Evolutionary conservation across 2,888 invertebrate genomes (phyloP).

Genomic region (Chrysolina oricalcia): DNA sequence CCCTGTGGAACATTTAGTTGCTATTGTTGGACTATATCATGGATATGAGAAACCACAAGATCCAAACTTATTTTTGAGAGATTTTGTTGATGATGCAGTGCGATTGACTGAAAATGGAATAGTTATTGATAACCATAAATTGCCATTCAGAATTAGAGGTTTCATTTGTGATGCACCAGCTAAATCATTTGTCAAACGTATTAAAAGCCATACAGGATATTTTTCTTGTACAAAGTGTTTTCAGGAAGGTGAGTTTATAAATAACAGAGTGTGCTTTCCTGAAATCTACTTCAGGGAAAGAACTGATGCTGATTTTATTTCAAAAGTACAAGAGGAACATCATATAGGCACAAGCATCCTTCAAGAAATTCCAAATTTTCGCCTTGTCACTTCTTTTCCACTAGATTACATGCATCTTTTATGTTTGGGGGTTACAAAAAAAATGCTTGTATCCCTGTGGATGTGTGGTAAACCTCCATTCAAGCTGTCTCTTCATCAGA

Average conservation of each 20-base stretch:
- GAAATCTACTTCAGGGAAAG: constrained; percentile 10
- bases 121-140: constrained; percentile 33
- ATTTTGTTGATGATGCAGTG: constrained; percentile 48
- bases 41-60: constrained; percentile 43
- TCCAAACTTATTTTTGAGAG: constrained; percentile 41
- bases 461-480: constrained; percentile 31
- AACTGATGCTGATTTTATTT: constrained; percentile 41
- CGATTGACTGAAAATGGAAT: constrained; percentile 47
- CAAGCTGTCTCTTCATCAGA: constrained; percentile 28
- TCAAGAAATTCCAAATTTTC: constrained; percentile 51
- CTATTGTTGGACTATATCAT: constrained; percentile 44
- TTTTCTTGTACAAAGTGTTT: constrained; percentile 54
- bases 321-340: constrained; percentile 48
- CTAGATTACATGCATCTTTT: constrained; percentile 53
- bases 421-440: constrained; percentile 29
- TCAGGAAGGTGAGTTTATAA: constrained; percentile 41
- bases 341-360: constrained; percentile 49
- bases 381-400: constrained; percentile 54
- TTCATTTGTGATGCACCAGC: constrained; percentile 50
- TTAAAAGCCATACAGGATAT: constrained; percentile 51
- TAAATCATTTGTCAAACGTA: constrained; percentile 46
- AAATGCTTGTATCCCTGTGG: constrained; percentile 35
- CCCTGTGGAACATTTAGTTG: constrained; percentile 28
- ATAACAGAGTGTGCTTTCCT: constrained; percentile 47
- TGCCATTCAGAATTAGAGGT: constrained; percentile 40